Evolutionary conservation across 2,888 invertebrate genomes (phyloP).

Genomic region (Eupithecia vulgata): DNA sequence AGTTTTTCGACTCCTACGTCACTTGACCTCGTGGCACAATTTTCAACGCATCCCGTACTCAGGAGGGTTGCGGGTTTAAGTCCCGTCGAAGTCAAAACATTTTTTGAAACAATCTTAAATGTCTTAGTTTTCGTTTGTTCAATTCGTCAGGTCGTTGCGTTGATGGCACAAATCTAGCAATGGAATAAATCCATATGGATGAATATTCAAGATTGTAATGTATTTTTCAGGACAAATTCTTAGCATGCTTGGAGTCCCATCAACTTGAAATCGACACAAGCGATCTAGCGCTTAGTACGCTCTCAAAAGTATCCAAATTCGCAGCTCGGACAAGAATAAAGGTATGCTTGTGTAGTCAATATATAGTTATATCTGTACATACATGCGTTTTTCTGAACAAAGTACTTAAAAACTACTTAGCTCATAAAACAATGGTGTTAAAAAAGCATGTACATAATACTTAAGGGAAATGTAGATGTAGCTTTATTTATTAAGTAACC

Average conservation of each 20-base stretch:
- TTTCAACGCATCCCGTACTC: no score
- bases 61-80: no score
- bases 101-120: no score
- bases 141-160: neutral
- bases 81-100: no score
- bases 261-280: slow-evolving; percentile 95
- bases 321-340: slow-evolving; percentile 92
- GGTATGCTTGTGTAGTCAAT: slow-evolving; percentile 64
- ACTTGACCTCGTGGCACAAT: no score
- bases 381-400: slow-evolving; percentile 21
- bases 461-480: slow-evolving; percentile 38
- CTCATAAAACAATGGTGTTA: slow-evolving; percentile 18
- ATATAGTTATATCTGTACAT: slow-evolving; percentile 13
- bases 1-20: no score
- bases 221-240: slow-evolving; percentile 89
- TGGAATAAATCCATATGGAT: neutral
- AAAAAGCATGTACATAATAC: slow-evolving; percentile 40
- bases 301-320: slow-evolving; percentile 96
- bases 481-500: slow-evolving; percentile 44
- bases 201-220: neutral
- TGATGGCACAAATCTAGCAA: neutral
- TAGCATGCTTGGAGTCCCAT: slow-evolving; percentile 90
- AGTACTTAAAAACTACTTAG: neutral
- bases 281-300: slow-evolving; percentile 92
- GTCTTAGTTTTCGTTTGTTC: no score